Evolutionary conservation across 2,113 vertebrate species (phyloP).

Genomic region (Aldabrachelys gigantea): DNA sequence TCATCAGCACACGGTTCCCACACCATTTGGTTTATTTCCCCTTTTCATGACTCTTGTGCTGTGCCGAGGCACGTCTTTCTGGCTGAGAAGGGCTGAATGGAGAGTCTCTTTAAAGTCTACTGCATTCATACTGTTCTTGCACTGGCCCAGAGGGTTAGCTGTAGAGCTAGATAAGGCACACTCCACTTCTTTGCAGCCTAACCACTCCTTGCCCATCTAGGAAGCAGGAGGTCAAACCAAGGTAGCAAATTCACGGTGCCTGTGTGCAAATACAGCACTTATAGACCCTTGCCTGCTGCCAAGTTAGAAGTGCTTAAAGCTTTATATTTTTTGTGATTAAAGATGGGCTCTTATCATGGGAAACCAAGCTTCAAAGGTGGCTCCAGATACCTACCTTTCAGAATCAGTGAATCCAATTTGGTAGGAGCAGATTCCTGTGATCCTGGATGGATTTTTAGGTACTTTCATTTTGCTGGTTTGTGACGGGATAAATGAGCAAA

Average conservation of each 20-base stretch:
- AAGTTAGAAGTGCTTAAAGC: background rate
- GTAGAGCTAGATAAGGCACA: background rate
- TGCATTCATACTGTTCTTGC: background rate
- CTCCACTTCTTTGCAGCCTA: background rate
- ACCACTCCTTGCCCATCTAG: background rate
- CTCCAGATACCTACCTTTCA: background rate
- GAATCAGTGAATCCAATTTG: background rate
- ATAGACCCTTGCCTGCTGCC: background rate
- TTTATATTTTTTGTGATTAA: rapidly evolving
- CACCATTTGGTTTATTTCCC: background rate
- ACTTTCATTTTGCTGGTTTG: background rate
- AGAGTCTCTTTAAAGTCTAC: background rate
- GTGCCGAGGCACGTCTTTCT: background rate
- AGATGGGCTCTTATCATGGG: rapidly evolving
- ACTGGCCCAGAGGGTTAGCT: background rate
- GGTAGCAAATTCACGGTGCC: background rate
- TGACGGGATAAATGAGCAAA: background rate
- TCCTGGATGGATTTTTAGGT: background rate
- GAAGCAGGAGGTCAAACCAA: background rate
- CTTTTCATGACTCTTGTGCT: background rate
- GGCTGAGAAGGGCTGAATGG: background rate
- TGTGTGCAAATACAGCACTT: background rate
- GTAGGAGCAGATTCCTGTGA: rapidly evolving
- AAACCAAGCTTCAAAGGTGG: rapidly evolving
- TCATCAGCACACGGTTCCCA: background rate